Conservation (phyloP, 2,888 invertebrate genomes). For the Euplexia lucipara region DNA sequence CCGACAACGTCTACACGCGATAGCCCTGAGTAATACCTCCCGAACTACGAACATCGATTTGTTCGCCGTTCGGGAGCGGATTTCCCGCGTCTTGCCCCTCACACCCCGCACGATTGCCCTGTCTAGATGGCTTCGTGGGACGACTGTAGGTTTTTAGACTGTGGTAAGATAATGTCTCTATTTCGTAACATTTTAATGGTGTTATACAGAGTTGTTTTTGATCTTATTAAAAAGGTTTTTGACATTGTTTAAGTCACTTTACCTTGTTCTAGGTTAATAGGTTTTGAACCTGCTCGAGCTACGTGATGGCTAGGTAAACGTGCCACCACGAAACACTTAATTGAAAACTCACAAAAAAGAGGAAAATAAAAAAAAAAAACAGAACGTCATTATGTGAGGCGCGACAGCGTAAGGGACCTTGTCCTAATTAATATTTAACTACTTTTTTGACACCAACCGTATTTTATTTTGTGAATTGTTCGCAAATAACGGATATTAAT, state of each 20-base stretch:
- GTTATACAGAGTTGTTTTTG: too few species aligned
- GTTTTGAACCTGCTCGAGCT: not conserved
- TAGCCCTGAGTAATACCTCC: too few species aligned
- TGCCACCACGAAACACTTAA: not conserved
- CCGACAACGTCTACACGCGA: too few species aligned
- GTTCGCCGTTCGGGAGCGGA: too few species aligned
- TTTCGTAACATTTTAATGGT: too few species aligned
- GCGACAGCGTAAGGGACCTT: slow-evolving; percentile 9
- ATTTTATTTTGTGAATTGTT: slow-evolving; percentile 28
- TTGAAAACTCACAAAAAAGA: slow-evolving; percentile 5
- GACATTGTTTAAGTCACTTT: not conserved
- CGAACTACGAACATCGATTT: too few species aligned
- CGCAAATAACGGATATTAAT: slow-evolving; percentile 28
- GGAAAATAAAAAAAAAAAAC: slow-evolving; percentile 10
- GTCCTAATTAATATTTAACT: slow-evolving; percentile 44
- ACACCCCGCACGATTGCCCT: too few species aligned
- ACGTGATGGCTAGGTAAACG: not conserved
- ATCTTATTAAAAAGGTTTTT: not conserved
- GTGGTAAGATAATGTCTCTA: too few species aligned
- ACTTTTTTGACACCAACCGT: slow-evolving; percentile 28
- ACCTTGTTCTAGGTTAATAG: not conserved
- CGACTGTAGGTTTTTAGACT: too few species aligned
- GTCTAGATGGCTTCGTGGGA: too few species aligned
- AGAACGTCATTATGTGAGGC: slow-evolving; percentile 23
- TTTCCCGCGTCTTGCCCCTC: too few species aligned